These are phyloP conservation scores for Bungarus multicinctus DNA, from an alignment of 2,113 vertebrate species.

Conservation along the genomic window DNA sequence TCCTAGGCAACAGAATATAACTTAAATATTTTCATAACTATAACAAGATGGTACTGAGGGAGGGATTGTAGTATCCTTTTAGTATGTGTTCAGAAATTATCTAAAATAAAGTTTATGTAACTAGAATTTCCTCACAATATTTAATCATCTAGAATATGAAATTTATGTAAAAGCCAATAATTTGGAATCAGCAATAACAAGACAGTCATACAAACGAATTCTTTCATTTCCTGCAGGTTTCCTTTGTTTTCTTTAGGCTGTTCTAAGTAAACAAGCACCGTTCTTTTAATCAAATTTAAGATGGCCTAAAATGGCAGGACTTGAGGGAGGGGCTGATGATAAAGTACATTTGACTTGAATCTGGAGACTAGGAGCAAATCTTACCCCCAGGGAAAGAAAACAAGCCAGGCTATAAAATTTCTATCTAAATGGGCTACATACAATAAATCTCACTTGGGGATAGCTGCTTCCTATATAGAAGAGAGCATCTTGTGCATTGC, in stretches of 20 bases:
- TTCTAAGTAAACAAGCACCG: not conserved
- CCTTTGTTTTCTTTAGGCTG: not conserved
- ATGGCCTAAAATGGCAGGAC: not conserved
- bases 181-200: not conserved
- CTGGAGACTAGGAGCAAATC: not conserved
- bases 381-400: not conserved
- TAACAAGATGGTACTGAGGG: not conserved
- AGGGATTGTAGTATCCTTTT: not conserved
- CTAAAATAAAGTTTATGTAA: conserved; percentile 7
- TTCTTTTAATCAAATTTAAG: not conserved
- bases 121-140: conserved; percentile 22
- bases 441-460: not conserved
- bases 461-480: not conserved
- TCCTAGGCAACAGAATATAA: not conserved
- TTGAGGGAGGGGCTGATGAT: not conserved
- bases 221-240: not conserved
- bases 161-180: conserved; percentile 17
- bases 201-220: not conserved
- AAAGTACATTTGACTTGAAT: not conserved
- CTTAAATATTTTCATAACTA: not conserved
- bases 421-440: not conserved
- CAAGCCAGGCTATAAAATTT: not conserved
- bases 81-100: not conserved
- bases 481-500: not conserved
- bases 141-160: conserved; percentile 32